Evolutionary conservation across 2,113 vertebrate species (phyloP), one percentile per base, ranked within the genome.

Genomic region (Scomber japonicus): DNA sequence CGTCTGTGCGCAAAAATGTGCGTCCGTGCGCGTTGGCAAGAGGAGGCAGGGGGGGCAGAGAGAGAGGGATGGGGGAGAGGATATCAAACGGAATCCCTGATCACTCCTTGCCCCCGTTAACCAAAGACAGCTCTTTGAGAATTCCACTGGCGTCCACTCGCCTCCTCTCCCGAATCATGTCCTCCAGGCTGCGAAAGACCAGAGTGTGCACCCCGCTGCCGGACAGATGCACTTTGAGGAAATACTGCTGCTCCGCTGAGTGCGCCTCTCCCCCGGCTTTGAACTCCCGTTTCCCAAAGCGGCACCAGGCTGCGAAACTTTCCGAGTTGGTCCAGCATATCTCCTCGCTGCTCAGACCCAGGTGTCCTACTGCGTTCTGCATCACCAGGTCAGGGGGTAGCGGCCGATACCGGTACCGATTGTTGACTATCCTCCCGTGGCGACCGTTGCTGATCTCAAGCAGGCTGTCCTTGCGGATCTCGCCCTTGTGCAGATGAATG

Each of bases 241-340:
- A 96, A 93, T 99, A 99, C 90, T 95, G 96, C 51, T 97, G 97
- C 91, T 96, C 96, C 40, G 95, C 96, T 10, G 96, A 96, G 87
- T 96, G 96, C 81, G 88, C 96, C 94, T 99, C 98, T 24, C 98
- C 98, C 0, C 97, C 97, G 0, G 97, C 96, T 94, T 99, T 99
- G 94, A 99, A 99, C 94, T 99, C 98, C 85, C 98, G 91, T 88
- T 99, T 99, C 71, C 98, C 98, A 71, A 99, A 99, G 91, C 98
- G 96, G 94, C 98, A 99, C 98, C 98, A 99, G 83, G 98, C 98
- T 78, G 98, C 98, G 94, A 99, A 99, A 95, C 98, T 99, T 95
- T 99, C 98, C 10, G 98, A 99, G 96, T 98, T 97, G 85, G 97
- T 97, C 98, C 98, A 99, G 96, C 97, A 98, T 89, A 98, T 97